Base-by-base conservation (phyloP, 2,888 invertebrate species). In the Synanthedon vespiformis region DNA sequence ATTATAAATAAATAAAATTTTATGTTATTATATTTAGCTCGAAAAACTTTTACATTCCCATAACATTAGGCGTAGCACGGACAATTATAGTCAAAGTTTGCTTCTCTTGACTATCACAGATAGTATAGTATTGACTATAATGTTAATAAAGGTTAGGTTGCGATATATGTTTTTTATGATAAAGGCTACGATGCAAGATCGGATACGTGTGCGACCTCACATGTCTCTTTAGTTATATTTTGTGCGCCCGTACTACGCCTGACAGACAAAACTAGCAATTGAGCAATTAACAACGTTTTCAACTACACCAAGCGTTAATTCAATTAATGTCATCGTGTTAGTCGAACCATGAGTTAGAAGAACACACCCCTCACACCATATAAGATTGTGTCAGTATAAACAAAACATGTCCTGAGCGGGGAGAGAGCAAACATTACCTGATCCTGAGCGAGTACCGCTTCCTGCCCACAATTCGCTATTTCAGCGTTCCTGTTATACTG, bases 361-460 rank as follows among this genome's bases (percentile, higher is more conserved):
- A 66, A 68, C 72, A 70, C 76, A 77, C 81, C 34, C 84, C 83
- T 76, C 80, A 82, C 78, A 83, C 83, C 85, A 82, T 22, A 22
- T 68, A 60, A 66, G 34, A 34, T 10, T 34, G 34, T 67, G 78
- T 80, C 68, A 80, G 74, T 77, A 70, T 56, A 68, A 68, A 70
- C 73, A 72, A 80, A 81, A 80, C 76, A 34, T 78, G 78, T 83
- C 83, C 84, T 79, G 79, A 77, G 77, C 79, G 67, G 76, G 44
- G 44, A 77, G 77, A 34, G 34, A 34, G 34, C 72, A 18, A 75
- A 34, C 34, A 80, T 81, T 87, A 87, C 86, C 87, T 86, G 81
- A 65, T 85, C 85, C 81, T 77, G 83, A 71, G 82, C 82, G 82
- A 80, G 81, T 83, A 86, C 87, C 86, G 85, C 86, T 84, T 87